Conservation (phyloP, 2,797 vertebrate genomes). For the Rhinogobio ventralis region DNA sequence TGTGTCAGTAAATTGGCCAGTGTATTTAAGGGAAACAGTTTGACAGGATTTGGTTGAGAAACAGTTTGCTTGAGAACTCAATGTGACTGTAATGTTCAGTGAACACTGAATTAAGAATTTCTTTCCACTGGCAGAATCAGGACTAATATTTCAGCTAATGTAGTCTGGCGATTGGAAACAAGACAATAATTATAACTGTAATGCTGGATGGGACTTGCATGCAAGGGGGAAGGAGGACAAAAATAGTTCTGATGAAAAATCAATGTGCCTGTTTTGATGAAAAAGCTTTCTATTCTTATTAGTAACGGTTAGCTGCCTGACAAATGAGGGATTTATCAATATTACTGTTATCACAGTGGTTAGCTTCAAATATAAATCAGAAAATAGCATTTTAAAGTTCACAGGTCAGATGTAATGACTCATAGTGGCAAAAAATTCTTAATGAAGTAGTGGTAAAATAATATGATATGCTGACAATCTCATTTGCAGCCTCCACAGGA, state of each 20-base stretch:
- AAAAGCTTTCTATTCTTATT: conserved; percentile 48
- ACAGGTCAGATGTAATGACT: not conserved
- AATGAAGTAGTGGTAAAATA: not conserved
- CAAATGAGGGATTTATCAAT: conserved; percentile 43
- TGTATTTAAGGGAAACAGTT: not conserved
- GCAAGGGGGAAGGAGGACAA: conserved; percentile 1
- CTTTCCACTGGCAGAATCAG: conserved; percentile 21
- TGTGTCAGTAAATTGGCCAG: no score
- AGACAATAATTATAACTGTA: conserved; percentile 44
- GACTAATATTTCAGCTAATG: conserved; percentile 31
- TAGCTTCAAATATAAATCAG: conserved; percentile 36
- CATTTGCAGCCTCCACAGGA: not conserved
- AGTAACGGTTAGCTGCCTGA: conserved; percentile 37
- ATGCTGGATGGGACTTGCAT: conserved; percentile 34
- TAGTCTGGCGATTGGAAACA: conserved; percentile 29
- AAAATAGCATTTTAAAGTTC: conserved; percentile 20
- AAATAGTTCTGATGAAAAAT: conserved; percentile 50
- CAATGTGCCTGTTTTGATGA: conserved; percentile 36
- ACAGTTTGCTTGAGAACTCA: not conserved
- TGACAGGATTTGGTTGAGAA: not conserved
- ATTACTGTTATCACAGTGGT: conserved; percentile 29
- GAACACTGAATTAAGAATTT: conserved; percentile 16
- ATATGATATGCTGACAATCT: not conserved
- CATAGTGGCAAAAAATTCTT: not conserved
- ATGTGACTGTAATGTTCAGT: not conserved